phyloP scores from a whole-genome alignment of 2,797 vertebrate genomes.

The Eptatretus atami region DNA sequence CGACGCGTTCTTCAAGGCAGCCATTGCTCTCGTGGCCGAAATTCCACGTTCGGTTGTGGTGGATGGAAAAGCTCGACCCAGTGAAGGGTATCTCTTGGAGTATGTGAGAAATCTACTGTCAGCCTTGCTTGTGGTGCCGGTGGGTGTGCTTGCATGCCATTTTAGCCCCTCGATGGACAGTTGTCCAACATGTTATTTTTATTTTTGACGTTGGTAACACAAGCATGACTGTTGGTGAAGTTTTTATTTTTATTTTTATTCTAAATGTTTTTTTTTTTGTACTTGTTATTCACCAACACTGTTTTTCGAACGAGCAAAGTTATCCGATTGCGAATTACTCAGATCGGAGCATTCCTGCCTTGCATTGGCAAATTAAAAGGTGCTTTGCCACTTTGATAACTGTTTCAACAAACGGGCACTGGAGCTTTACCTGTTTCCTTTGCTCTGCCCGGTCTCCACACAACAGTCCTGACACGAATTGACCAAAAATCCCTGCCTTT shows the following conservation, averaged over 20 bases:
- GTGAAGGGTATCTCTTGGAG: conserved; percentile 52
- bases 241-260: conserved; percentile 6
- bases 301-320: conserved; percentile 7
- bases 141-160: conserved; percentile 14
- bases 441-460: too few relatives aligned
- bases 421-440: too few relatives aligned
- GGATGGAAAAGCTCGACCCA: conserved; percentile 57
- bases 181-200: background rate
- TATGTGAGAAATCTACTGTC: conserved; percentile 75
- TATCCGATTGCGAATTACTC: too few relatives aligned
- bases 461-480: too few relatives aligned
- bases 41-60: conserved; percentile 56
- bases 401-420: too few relatives aligned
- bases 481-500: too few relatives aligned
- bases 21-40: conserved; percentile 48
- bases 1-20: conserved; percentile 73
- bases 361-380: too few relatives aligned
- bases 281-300: background rate
- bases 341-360: too few relatives aligned
- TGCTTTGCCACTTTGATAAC: too few relatives aligned
- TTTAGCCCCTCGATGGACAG: background rate
- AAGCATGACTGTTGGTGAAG: background rate
- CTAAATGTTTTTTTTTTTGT: background rate
- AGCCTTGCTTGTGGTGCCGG: conserved; percentile 54
- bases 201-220: background rate